Evolutionary conservation across 1,140 invertebrate genomes (phyloP), one percentile per base, ranked within the genome.

Genomic region (Drosophila sproati): DNA sequence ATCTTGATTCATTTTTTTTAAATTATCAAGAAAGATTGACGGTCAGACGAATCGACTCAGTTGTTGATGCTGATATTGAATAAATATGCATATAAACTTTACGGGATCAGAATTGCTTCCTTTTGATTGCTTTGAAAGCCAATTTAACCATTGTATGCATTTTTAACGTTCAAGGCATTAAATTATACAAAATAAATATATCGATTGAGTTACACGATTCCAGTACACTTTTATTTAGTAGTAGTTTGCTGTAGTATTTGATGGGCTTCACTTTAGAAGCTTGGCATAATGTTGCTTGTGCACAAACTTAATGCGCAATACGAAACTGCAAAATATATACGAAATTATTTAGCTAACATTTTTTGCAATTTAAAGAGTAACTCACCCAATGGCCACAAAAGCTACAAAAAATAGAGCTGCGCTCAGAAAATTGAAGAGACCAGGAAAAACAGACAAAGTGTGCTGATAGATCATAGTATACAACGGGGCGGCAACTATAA

Each of bases 381-480:
- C 74, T 94, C 87, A 95, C 95, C 93, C 86, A 54, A 94, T 82
- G 41, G 94, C 92, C 2, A 93, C 34, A 20, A 92, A 91, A 6
- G 87, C 69, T 3, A 94, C 35, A 0, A 78, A 34, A 60, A 92
- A 93, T 3, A 95, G 83, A 3, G 69, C 80, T 3, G 93, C 93
- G 61, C 93, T 93, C 3, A 95, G 78, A 31, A 95, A 89, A 85
- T 94, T 94, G 41, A 94, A 94, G 0, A 93, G 91, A 3, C 94
- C 94, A 0, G 94, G 94, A 85, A 93, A 93, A 2, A 85, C 83
- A 0, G 85, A 79, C 29, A 95, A 79, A 0, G 94, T 94, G 2
- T 64, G 71, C 37, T 93, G 93, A 60, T 96, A 96, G 37, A 96
- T 89, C 0, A 93, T 86, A 45, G 94, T 95, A 72, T 95, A 96